Evolutionary conservation across 1,140 invertebrate species (phyloP), one percentile per base, ranked within the genome.

Genomic region (Frieseomelitta varia): DNA sequence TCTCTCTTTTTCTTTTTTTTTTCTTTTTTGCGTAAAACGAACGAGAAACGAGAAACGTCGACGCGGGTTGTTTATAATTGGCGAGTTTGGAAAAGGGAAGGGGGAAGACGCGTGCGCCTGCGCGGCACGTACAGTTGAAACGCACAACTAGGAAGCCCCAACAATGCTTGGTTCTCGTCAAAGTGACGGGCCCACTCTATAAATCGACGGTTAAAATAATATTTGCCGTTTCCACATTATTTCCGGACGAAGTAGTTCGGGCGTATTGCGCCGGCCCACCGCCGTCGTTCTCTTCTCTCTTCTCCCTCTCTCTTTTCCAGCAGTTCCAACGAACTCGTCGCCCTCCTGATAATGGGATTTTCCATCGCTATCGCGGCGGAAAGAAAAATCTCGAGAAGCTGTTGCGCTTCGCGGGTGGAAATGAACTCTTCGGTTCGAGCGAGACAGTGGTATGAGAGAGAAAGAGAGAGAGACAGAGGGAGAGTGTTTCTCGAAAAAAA

Each of bases 161-260:
- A 89, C 88, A 91, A 92, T 96, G 81, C 96, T 92, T 90, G 93
- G 88, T 63, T 94, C 88, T 90, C 69, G 86, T 90, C 89, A 58
- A 83, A 84, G 77, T 89, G 89, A 90, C 89, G 87, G 88, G 87
- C 65, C 82, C 84, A 90, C 88, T 90, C 88, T 90, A 90, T 90
- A 90, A 90, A 90, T 90, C 89, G 79, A 39, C 79, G 53, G 86
- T 90, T 86, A 74, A 86, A 90, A 90, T 90, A 90, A 90, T 90
- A 90, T 90, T 90, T 90, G 79, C 71, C 79, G 65, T 78, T 87
- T 87, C 85, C 69, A 78, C 77, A 90, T 90, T 90, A 90, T 90
- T 89, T 90, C 79, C 80, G 88, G 68, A 80, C 71, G 30, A 73
- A 56, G 65, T 78, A 63, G 58, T n/a, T n/a, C n/a, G n/a, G n/a